Evolutionary conservation across 64 coral and sea anemone species (phyloP).

Genomic region (Montipora capricornis): DNA sequence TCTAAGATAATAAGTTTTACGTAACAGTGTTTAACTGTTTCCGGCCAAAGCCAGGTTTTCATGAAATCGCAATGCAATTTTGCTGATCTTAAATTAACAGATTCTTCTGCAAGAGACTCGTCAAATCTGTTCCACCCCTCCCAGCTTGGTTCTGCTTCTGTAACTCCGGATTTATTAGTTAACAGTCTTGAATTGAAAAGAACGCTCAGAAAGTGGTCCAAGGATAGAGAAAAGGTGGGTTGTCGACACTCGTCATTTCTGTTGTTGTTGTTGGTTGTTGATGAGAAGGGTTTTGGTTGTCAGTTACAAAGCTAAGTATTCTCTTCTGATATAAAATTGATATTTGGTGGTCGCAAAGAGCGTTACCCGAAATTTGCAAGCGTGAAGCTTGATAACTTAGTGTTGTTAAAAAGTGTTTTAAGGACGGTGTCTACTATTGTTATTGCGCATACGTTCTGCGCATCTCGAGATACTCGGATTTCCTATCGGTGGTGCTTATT

Average conservation of each 20-base stretch:
- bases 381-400: too few species aligned
- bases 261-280: background rate
- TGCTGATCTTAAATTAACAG: background rate
- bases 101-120: background rate
- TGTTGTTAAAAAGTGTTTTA: too few species aligned
- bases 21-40: too few species aligned
- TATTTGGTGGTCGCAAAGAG: too few species aligned
- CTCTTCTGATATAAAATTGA: too few species aligned
- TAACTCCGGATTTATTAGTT: constrained; percentile 88
- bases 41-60: too few species aligned
- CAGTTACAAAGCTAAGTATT: background rate
- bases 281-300: background rate
- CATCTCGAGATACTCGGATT: too few species aligned
- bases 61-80: background rate
- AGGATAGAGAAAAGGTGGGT: constrained; percentile 95
- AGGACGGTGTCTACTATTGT: too few species aligned
- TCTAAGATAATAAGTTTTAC: too few species aligned
- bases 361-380: too few species aligned
- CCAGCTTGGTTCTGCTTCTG: constrained; percentile 36
- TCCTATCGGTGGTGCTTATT: too few species aligned
- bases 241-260: background rate
- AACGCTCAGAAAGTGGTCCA: constrained; percentile 86
- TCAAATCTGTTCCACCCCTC: constrained; percentile 21
- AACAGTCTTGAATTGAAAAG: constrained; percentile 97
- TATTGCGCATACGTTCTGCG: too few species aligned